Percentiles rank a stretch among this genome's conserved stretches.
Evolutionary conservation across 2,797 vertebrate genomes (phyloP).

Genomic region (Ataeniobius toweri): DNA sequence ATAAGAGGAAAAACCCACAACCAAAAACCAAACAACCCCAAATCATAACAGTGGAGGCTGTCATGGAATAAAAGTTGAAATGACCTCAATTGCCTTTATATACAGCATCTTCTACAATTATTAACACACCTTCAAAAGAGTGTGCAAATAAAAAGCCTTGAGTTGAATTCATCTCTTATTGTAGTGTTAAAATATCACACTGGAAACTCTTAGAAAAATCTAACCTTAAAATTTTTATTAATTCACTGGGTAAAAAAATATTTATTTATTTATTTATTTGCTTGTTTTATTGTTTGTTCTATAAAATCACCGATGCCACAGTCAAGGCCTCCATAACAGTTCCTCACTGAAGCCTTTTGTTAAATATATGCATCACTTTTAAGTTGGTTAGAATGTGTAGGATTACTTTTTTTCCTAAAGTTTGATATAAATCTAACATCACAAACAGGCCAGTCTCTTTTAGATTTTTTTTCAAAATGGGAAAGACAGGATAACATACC

Average conservation of each 20-base stretch:
- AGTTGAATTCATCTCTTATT: too few species aligned
- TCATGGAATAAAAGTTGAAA: neutral
- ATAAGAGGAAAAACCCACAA: too few species aligned
- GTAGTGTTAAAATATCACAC: too few species aligned
- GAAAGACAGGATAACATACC: neutral
- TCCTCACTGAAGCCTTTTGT: neutral
- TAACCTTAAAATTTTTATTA: neutral
- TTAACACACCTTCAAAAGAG: neutral
- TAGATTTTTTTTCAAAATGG: neutral
- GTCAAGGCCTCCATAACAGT: neutral
- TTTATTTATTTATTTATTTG: neutral
- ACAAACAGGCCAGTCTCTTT: neutral
- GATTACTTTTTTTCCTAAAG: too few species aligned
- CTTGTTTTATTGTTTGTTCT: neutral
- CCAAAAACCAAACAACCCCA: too few species aligned
- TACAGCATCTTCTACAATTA: neutral
- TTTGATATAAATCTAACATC: neutral
- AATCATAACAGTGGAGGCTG: neutral
- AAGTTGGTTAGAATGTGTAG: neutral
- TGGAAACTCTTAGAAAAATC: too few species aligned
- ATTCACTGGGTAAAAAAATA: neutral
- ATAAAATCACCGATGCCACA: neutral
- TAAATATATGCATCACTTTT: neutral
- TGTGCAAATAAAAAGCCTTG: too few species aligned
- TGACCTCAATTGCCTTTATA: neutral